Evolutionary conservation across 2,888 invertebrate genomes (phyloP).

Genomic region (Caenorhabditis afra): DNA sequence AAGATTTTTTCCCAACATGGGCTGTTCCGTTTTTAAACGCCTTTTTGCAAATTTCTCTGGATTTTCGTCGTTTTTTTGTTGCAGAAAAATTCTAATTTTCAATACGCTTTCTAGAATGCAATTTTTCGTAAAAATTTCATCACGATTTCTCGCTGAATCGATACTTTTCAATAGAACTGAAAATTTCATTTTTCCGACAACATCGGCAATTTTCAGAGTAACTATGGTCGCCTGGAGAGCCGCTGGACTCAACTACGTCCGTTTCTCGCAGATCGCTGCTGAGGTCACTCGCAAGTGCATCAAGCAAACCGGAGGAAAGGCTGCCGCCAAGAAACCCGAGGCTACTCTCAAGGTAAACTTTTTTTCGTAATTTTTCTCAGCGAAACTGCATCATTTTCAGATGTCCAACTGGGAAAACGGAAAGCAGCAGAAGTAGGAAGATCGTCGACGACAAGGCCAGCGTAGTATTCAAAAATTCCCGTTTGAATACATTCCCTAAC

Average conservation of each 20-base stretch:
- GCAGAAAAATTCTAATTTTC: background rate
- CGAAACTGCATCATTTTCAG: slow-evolving; percentile 83
- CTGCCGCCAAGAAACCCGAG: slow-evolving; percentile 54
- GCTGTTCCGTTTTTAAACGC: slow-evolving; percentile 25
- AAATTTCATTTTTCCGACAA: slow-evolving; percentile 5
- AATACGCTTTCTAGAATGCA: no score
- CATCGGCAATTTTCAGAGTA: slow-evolving; percentile 23
- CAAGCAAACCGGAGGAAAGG: slow-evolving; percentile 83
- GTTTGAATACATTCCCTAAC: slow-evolving; percentile 49
- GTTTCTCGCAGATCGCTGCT: slow-evolving; percentile 95
- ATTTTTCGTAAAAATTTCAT: no score
- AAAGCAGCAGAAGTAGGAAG: slow-evolving; percentile 62
- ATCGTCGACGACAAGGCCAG: background rate
- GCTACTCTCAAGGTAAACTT: slow-evolving; percentile 83
- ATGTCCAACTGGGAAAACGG: slow-evolving; percentile 93
- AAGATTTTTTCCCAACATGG: slow-evolving; percentile 37
- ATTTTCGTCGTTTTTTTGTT: slow-evolving; percentile 3
- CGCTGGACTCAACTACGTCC: slow-evolving; percentile 88
- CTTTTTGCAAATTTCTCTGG: background rate
- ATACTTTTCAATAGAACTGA: no score
- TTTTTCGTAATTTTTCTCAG: background rate
- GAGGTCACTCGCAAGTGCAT: slow-evolving; percentile 86
- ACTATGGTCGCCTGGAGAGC: slow-evolving; percentile 75
- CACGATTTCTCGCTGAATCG: no score
- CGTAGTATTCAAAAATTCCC: slow-evolving; percentile 36